Base-by-base conservation (phyloP, 2,888 invertebrate species). In the Metellina segmentata region DNA sequence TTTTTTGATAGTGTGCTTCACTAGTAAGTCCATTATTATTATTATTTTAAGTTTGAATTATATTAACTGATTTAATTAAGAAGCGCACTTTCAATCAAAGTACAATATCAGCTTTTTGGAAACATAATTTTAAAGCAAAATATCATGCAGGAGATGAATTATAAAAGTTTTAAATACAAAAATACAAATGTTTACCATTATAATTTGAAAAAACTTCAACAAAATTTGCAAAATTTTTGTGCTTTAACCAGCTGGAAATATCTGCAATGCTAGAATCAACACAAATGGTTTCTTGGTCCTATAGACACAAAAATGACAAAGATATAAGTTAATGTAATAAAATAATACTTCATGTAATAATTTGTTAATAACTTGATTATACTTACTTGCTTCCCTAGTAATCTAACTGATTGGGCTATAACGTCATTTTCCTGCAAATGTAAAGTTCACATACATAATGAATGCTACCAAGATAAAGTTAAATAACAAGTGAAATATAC, bases 211-310 rank as follows among this genome's bases (percentile, higher is more conserved):
- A 98, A 0, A 97, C 97, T 85, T 96, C 95, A 48, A 97, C 95
- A 95, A 97, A 97, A 83, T 97, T 96, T 0, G 96, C 96, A 95
- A 98, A 98, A 93, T 98, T 96, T 94, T 98, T 96, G 7, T 96
- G 95, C 11, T 96, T 96, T 90, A 98, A 96, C 98, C 98, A 98
- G 92, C 96, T 96, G 81, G 96, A 96, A 2, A 98, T 97, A 94
- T 98, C 97, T 11, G 93, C 92, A 6, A 95, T 94, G 7, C 96
- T 96, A 51, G 97, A 97, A 70, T 97, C 96, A 51, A 96, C 96
- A 1, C 96, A 96, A 85, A 98, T 19, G 5, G n/a, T 16, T 8
- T 91, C 87, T 82, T 71, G 77, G 9, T 87, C 81, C 91, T 91
- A 91, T 51, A 75, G 69, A 51, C 2, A 86, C n/a, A 48, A 9